Evolutionary conservation across 1,140 invertebrate genomes (phyloP), one percentile per base, ranked within the genome.

Genomic region (Solenopsis fugax): DNA sequence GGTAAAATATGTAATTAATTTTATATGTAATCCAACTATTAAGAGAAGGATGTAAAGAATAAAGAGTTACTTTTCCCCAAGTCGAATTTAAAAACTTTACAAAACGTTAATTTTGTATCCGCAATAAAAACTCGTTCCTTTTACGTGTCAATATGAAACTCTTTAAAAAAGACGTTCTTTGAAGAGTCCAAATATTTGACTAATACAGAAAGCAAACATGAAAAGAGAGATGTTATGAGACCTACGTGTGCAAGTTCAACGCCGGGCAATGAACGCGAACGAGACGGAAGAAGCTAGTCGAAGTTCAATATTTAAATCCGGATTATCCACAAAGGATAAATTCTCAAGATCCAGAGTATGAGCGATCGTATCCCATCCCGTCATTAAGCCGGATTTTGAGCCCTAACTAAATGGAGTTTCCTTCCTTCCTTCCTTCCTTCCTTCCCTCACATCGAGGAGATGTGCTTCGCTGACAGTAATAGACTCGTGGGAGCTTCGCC

Each of bases 251-350:
- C 4, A 50, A 52, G 13, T 52, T 34, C 54, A 72, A 54, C 12
- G 67, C 72, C 54, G 86, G 37, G 54, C 18, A 64, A 48, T 52
- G 24, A 77, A 88, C 72, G 56, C 54, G 56, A 76, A 45, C 41
- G 48, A 67, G 62, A 56, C 4, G 41, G 45, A 89, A 67, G 72
- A 84, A 78, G 85, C 56, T 56, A 52, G 77, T 48, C 54, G 7
- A 90, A 86, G 81, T 91, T 90, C 89, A 90, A 91, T 91, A 91
- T 90, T 91, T 90, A 90, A 90, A 91, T 75, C 76, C 82, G 89
- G 89, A 90, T 91, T 90, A 91, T 82, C 82, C 89, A 56, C 69
- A 58, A 71, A 87, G 87, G 75, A 85, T 84, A 50, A 84, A 62
- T 84, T 60, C 58, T 24, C 7, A 18, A 60, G 54, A 50, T 0